phyloP scores from a whole-genome alignment of 2,113 vertebrate genomes.

The Eulacestoma nigropectus region DNA sequence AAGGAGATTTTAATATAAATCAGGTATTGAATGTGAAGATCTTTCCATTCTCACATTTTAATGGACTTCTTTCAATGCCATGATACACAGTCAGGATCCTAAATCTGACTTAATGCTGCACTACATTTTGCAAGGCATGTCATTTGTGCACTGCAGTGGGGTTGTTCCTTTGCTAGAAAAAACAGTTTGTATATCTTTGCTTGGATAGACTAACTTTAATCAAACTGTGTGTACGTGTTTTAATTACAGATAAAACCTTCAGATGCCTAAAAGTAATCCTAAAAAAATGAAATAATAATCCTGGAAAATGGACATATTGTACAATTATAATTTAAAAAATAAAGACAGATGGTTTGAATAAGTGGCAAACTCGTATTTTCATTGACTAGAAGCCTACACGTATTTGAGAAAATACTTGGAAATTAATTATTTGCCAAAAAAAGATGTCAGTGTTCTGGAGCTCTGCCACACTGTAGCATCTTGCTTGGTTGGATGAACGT shows the following conservation, averaged over 20 bases:
- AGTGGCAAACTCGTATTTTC: constrained; percentile 55
- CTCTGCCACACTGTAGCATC: constrained; percentile 19
- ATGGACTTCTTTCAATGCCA: neutral
- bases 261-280: neutral
- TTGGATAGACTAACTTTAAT: neutral
- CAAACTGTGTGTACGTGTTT: neutral
- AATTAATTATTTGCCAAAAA: constrained; percentile 64
- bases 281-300: neutral
- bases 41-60: constrained; percentile 7
- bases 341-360: constrained; percentile 45
- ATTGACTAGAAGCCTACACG: constrained; percentile 48
- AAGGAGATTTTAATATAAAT: constrained; percentile 19
- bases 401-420: constrained; percentile 55
- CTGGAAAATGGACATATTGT: constrained; percentile 30
- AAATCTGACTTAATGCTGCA: neutral
- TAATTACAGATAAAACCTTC: neutral
- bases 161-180: neutral
- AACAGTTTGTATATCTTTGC: neutral
- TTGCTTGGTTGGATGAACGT: neutral
- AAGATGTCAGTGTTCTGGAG: constrained; percentile 55
- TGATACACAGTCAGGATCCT: neutral
- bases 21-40: neutral
- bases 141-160: neutral
- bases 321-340: constrained; percentile 47
- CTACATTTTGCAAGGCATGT: neutral